These are phyloP conservation scores for Moxostoma hubbsi DNA, from an alignment of 2,797 vertebrate species.

Conservation along the genomic window DNA sequence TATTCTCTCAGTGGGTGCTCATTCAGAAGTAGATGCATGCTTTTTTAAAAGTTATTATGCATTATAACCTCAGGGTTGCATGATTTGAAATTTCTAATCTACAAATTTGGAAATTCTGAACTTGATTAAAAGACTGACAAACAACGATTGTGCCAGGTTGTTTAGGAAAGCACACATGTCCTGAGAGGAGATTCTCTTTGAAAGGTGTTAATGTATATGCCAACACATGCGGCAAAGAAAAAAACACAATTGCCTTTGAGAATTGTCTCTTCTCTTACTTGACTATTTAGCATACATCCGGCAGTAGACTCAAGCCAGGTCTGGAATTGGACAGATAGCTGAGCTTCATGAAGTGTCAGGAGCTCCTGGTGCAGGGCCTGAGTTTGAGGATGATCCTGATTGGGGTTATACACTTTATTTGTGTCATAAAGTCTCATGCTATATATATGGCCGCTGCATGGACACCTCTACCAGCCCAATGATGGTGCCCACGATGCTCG, in stretches of 20 bases:
- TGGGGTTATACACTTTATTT: slow-evolving; percentile 62
- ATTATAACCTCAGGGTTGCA: background rate
- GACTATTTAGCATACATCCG: background rate
- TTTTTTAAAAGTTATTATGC: background rate
- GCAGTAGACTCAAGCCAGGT: slow-evolving; percentile 9
- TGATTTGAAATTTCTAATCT: background rate
- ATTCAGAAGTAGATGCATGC: background rate
- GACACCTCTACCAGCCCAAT: slow-evolving; percentile 11
- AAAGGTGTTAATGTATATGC: background rate
- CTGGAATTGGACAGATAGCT: background rate
- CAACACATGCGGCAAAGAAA: background rate
- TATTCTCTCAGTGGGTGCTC: slow-evolving; percentile 13
- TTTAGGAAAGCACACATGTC: background rate
- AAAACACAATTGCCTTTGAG: background rate
- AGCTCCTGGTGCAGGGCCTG: slow-evolving; percentile 69
- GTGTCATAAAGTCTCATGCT: slow-evolving; percentile 59
- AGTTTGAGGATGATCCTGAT: slow-evolving; percentile 64
- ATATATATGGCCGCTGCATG: slow-evolving; percentile 76
- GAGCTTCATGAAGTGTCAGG: slow-evolving; percentile 75
- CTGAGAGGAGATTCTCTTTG: background rate
- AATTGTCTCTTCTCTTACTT: background rate
- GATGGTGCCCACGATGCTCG: slow-evolving; percentile 73
- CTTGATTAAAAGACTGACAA: background rate
- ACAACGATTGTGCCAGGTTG: background rate
- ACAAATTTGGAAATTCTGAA: background rate